Percentiles rank a stretch among this genome's conserved stretches.
These are phyloP conservation scores for Eulacestoma nigropectus DNA, from an alignment of 2,113 vertebrate genomes.

Conservation along the genomic window DNA sequence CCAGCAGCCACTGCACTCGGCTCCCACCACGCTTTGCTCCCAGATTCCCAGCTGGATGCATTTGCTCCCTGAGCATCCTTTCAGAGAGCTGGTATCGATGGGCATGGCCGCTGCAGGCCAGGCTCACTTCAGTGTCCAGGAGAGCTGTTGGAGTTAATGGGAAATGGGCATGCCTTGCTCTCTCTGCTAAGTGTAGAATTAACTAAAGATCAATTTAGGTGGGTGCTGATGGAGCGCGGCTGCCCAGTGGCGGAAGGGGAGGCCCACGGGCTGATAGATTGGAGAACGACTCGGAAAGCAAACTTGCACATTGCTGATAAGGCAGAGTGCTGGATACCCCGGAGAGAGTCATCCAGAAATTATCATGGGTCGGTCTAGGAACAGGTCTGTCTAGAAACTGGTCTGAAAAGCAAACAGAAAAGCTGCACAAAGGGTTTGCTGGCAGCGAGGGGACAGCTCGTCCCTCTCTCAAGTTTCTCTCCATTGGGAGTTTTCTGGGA, in stretches of 20 bases:
- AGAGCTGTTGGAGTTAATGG: not conserved
- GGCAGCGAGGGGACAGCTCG: fast-evolving
- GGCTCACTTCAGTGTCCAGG: not conserved
- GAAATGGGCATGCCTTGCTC: not conserved
- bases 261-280: not conserved
- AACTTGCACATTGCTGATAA: not conserved
- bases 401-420: not conserved
- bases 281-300: not conserved
- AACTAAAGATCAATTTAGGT: not conserved
- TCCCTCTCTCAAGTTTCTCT: not conserved
- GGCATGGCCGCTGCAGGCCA: fast-evolving
- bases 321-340: not conserved
- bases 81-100: fast-evolving
- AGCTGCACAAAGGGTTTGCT: not conserved
- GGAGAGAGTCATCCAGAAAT: not conserved
- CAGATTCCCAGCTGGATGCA: fast-evolving
- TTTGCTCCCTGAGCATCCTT: not conserved
- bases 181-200: not conserved
- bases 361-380: not conserved
- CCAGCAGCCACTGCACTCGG: not conserved
- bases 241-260: not conserved
- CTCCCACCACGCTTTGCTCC: not conserved
- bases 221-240: fast-evolving
- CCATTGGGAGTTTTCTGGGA: not conserved
- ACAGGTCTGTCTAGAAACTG: not conserved